Conservation (phyloP, 2,888 invertebrate genomes). For the Archaeoteleia sp. region DNA sequence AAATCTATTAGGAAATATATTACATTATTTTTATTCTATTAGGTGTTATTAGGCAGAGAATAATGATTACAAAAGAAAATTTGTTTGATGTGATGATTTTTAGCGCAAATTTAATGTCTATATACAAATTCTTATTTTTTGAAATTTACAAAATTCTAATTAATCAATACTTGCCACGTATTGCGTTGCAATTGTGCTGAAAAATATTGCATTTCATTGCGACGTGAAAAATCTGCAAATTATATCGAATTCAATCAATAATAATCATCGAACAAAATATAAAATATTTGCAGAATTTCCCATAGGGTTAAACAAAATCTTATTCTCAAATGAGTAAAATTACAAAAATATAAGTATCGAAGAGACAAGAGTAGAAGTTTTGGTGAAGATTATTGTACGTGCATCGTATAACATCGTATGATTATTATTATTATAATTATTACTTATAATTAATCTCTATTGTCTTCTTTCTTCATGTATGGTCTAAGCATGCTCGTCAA, state of each 20-base stretch:
- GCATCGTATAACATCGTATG: too few species aligned
- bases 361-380: too few species aligned
- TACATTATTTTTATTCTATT: conserved; percentile 61
- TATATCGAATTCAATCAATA: too few species aligned
- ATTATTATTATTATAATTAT: too few species aligned
- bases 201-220: not conserved
- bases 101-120: conserved; percentile 13
- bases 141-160: conserved; percentile 21
- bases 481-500: too few species aligned
- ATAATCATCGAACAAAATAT: too few species aligned
- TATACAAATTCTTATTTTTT: not conserved
- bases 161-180: conserved; percentile 4
- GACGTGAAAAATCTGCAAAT: not conserved
- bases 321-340: conserved; percentile 6
- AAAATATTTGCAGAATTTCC: not conserved
- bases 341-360: too few species aligned
- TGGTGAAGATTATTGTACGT: too few species aligned
- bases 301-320: conserved; percentile 9
- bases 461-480: too few species aligned
- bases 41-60: conserved; percentile 58
- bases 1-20: conserved; percentile 58
- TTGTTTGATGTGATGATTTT: conserved; percentile 33
- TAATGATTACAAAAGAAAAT: conserved; percentile 54
- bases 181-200: not conserved
- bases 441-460: too few species aligned